Evolutionary conservation across 2,113 vertebrate species (phyloP).

Genomic region (Strigops habroptila): DNA sequence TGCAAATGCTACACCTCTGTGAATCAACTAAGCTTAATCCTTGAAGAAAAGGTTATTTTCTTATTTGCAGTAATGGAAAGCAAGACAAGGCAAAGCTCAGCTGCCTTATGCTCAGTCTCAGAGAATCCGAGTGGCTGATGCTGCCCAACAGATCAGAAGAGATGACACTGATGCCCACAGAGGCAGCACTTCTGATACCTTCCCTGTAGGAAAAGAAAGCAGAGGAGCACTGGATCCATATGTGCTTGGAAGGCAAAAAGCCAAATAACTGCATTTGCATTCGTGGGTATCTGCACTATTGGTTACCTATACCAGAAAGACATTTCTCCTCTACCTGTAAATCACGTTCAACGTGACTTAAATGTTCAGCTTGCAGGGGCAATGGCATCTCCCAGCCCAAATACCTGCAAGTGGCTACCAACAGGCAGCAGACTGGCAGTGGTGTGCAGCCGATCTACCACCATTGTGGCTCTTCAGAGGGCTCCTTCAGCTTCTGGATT

Average conservation of each 20-base stretch:
- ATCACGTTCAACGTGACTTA: neutral
- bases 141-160: neutral
- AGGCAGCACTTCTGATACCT: neutral
- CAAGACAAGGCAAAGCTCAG: neutral
- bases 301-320: neutral
- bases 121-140: neutral
- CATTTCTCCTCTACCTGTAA: neutral
- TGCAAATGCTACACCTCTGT: slow-evolving; percentile 2
- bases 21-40: slow-evolving; percentile 6
- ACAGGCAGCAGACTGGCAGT: neutral
- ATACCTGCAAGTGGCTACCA: neutral
- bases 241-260: neutral
- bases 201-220: neutral
- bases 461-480: neutral
- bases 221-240: neutral
- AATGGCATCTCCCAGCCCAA: neutral
- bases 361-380: neutral
- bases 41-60: neutral
- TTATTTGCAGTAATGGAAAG: neutral
- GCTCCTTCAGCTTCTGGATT: neutral
- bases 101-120: neutral
- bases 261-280: neutral
- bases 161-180: neutral
- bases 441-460: accelerated
- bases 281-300: neutral